Evolutionary conservation across 2,888 invertebrate genomes (phyloP), one percentile per base, ranked within the genome.

Genomic region (Arenicola marina): DNA sequence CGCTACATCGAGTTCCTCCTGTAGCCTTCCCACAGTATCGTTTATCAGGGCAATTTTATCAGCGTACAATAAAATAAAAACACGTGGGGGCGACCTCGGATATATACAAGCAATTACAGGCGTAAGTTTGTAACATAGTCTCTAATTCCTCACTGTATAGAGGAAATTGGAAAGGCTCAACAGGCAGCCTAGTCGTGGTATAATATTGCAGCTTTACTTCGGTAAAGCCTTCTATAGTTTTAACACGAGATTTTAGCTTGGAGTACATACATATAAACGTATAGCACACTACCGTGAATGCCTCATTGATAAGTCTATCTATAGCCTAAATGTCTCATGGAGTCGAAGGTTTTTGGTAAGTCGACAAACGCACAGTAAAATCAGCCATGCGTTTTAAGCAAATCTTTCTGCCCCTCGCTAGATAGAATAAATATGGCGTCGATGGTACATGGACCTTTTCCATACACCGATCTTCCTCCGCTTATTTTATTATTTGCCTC

Each of bases 161-260:
- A n/a, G n/a, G n/a, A n/a, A 7, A 7, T n/a, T 48, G 26, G 24
- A 48, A 11, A 48, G 26, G 48, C 18, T 38, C 18, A 48, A n/a
- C 48, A 48, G 11, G 24, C 48, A 48, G 7, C 48, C 48, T 48
- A n/a, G 48, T 48, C 48, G 11, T 48, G 48, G 11, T 48, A 11
- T 24, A 48, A 48, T 48, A 24, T 7, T 11, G 24, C 48, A 48
- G 7, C 7, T 11, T n/a, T n/a, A n/a, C 11, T 7, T 48, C 26
- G 7, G 18, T n/a, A 7, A 48, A 48, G 7, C 48, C 18, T 48
- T 48, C 18, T n/a, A 24, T 11, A 11, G 48, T 48, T 24, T 48
- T 48, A 7, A 48, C 48, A 48, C 48, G n/a, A n/a, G n/a, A n/a
- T n/a, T n/a, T n/a, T n/a, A n/a, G n/a, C n/a, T n/a, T n/a, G n/a